phyloP scores from a whole-genome alignment of 1,140 invertebrate genomes.

The Macrobrachium nipponense region DNA sequence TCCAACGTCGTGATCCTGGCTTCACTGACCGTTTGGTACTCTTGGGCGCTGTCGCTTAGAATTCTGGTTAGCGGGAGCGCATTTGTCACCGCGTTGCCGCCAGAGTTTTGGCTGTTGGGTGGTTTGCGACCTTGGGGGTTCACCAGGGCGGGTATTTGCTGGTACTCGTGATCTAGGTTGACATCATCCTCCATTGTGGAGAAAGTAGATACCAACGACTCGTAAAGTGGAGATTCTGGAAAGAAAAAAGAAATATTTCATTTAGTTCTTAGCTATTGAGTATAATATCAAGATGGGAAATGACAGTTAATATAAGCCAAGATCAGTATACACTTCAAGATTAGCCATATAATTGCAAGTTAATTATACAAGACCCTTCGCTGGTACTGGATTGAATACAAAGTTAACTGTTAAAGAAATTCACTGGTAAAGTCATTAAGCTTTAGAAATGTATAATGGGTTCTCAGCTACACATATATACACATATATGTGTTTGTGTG shows the following conservation, averaged over 20 bases:
- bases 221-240: conserved; percentile 45
- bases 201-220: conserved; percentile 37
- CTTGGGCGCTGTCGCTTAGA: not conserved
- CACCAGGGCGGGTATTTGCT: conserved; percentile 30
- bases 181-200: conserved; percentile 20
- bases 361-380: too few species aligned
- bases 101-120: not conserved
- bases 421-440: too few species aligned
- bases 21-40: not conserved
- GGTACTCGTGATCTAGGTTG: conserved; percentile 40
- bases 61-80: not conserved
- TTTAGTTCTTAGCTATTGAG: not conserved
- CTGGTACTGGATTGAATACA: too few species aligned
- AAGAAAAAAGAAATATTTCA: not conserved
- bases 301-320: too few species aligned
- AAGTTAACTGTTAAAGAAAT: too few species aligned
- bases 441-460: too few species aligned
- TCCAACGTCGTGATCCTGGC: conserved; percentile 39
- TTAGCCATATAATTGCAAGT: too few species aligned
- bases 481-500: too few species aligned
- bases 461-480: too few species aligned
- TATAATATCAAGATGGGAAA: not conserved
- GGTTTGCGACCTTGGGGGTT: not conserved
- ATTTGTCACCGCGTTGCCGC: not conserved
- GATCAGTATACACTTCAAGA: too few species aligned